phyloP scores from a whole-genome alignment of 2,888 invertebrate genomes.

The Caenorhabditis imperialis region DNA sequence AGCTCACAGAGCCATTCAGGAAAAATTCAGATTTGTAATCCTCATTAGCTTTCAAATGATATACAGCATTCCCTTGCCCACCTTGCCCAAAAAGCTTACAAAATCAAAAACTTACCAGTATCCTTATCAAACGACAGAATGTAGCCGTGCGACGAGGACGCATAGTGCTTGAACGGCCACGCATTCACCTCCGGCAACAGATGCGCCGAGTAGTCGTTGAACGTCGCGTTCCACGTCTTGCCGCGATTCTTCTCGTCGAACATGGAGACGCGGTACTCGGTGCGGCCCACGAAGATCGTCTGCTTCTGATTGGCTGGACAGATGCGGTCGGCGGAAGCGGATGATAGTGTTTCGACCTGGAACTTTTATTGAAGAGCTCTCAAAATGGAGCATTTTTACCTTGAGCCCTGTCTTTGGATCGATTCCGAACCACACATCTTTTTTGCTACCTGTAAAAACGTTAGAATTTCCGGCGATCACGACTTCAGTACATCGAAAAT shows the following conservation, averaged over 20 bases:
- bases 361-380: not conserved
- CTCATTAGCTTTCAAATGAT: too few species aligned
- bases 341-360: slow-evolving; percentile 69
- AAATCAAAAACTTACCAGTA: slow-evolving; percentile 54
- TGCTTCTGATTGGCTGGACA: slow-evolving; percentile 78
- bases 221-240: slow-evolving; percentile 93
- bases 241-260: slow-evolving; percentile 86
- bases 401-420: slow-evolving; percentile 80
- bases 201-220: slow-evolving; percentile 90
- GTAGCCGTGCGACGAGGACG: slow-evolving; percentile 79
- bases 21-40: too few species aligned
- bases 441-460: slow-evolving; percentile 79
- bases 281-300: slow-evolving; percentile 77
- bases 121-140: slow-evolving; percentile 71
- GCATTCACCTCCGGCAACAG: slow-evolving; percentile 80
- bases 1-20: too few species aligned
- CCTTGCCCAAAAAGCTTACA: too few species aligned
- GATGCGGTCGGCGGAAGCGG: slow-evolving; percentile 75
- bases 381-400: not conserved
- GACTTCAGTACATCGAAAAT: not conserved
- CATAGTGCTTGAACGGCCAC: slow-evolving; percentile 74
- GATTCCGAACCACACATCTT: slow-evolving; percentile 80
- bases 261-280: slow-evolving; percentile 93
- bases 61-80: too few species aligned
- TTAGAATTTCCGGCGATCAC: too few species aligned